Percentiles rank a stretch among this genome's conserved stretches.
phyloP scores from a whole-genome alignment of 2,888 invertebrate genomes.

The Salpingus planirostris region DNA sequence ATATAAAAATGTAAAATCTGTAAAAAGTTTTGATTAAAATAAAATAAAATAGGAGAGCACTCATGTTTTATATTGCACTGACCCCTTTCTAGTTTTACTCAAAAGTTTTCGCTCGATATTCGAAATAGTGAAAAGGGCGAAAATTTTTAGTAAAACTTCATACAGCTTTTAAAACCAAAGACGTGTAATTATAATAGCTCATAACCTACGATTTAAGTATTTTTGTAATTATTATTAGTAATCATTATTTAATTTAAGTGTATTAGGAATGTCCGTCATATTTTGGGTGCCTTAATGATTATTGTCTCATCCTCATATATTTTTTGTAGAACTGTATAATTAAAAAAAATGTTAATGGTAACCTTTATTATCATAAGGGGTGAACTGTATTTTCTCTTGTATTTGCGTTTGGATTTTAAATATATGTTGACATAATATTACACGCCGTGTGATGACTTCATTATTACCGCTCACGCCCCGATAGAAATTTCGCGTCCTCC shows the following conservation, averaged over 20 bases:
- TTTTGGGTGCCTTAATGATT: constrained; percentile 27
- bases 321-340: no score
- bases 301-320: no score
- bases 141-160: constrained; percentile 39
- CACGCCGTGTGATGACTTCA: no score
- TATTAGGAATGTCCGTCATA: no score
- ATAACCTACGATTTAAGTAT: constrained; percentile 10
- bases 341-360: constrained; percentile 20
- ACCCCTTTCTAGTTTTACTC: constrained; percentile 31
- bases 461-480: no score
- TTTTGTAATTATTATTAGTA: constrained; percentile 6
- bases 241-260: no score
- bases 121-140: no score
- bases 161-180: constrained; percentile 43
- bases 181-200: constrained; percentile 17
- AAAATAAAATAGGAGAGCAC: no score
- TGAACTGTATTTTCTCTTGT: constrained; percentile 15
- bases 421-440: constrained; percentile 27
- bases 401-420: constrained; percentile 21
- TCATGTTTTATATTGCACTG: constrained; percentile 36
- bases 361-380: constrained; percentile 10
- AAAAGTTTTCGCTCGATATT: constrained; percentile 22
- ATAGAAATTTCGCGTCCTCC: no score
- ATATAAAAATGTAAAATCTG: constrained; percentile 9
- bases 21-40: no score